Evolutionary conservation across 2,113 vertebrate genomes (phyloP), one percentile per base, ranked within the genome.

Genomic region (Myodes glareolus): DNA sequence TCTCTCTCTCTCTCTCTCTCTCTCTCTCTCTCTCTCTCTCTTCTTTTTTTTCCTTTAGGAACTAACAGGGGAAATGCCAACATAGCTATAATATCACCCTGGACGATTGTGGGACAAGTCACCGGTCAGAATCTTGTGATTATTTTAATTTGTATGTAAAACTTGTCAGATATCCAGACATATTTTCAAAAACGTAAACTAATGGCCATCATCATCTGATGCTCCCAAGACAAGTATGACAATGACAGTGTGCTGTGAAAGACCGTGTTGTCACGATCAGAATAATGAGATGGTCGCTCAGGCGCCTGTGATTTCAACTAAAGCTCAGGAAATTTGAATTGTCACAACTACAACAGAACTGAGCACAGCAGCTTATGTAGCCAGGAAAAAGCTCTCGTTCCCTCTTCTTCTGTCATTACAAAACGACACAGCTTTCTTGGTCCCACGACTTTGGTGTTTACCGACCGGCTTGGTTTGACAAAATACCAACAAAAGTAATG

Each of bases 131-230:
- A 91, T 97, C 92, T 97, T 91, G 42, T 84, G 95, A 92, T 92
- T 92, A 96, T 92, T 96, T 96, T 97, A 97, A 97, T 97, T 97
- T 96, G 94, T 89, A 85, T 87, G 58, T 90, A 96, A 95, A 96
- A 50, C 90, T 91, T 90, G 95, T 97, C 97, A 94, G 89, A 94
- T 91, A 93, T 27, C 73, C 91, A 96, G 96, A 87, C 78, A 80
- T 78, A 92, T 95, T 96, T 89, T 98, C 75, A 73, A 52, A 88
- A 97, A 96, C 91, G 86, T 63, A 90, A 94, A 91, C 89, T 82
- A 97, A 97, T 72, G 92, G 45, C 94, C 92, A 42, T 91, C 88
- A 89, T 90, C 68, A 39, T 95, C 58, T 87, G 91, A 94, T 76
- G 84, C 89, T 76, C 68, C 77, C 39, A 87, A 96, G 95, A 96